A percentile compares a stretch with the other conserved stretches of the same genome.
Evolutionary conservation across 2,113 vertebrate species (phyloP).

Genomic region (Phycodurus eques): DNA sequence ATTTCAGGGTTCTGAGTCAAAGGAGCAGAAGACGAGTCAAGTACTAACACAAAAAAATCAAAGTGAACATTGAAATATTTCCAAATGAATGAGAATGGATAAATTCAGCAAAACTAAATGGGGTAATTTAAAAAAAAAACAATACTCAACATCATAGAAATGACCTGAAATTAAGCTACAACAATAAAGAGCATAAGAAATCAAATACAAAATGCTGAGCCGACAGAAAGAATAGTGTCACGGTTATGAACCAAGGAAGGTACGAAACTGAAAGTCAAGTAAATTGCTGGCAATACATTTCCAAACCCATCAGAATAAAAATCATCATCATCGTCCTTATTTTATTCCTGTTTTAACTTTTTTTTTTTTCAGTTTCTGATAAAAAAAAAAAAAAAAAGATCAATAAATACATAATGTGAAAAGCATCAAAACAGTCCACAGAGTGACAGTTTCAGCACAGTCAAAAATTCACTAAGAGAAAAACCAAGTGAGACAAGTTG

Average conservation of each 20-base stretch:
- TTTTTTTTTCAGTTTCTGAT: constrained; percentile 62
- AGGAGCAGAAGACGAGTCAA: constrained; percentile 78
- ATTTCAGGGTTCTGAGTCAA: constrained; percentile 82
- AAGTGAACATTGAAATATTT: constrained; percentile 74
- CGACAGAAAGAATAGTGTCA: constrained; percentile 74
- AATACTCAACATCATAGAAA: constrained; percentile 63
- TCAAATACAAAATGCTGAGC: constrained; percentile 40
- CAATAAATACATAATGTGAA: constrained; percentile 61
- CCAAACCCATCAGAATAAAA: constrained; percentile 55
- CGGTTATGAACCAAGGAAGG: constrained; percentile 58
- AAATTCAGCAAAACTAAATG: constrained; percentile 59
- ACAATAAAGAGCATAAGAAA: constrained; percentile 65
- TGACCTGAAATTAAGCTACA: constrained; percentile 58
- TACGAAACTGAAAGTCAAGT: constrained; percentile 65
- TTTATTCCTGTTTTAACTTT: constrained; percentile 50
- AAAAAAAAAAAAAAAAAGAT: constrained; percentile 72
- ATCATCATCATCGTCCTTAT: constrained; percentile 77
- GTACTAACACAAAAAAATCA: constrained; percentile 81
- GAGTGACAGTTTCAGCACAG: constrained; percentile 76
- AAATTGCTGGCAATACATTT: constrained; percentile 81
- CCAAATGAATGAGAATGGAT: constrained; percentile 76
- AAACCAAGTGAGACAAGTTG: constrained; percentile 82
- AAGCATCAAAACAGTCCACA: constrained; percentile 53
- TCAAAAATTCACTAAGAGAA: constrained; percentile 88
- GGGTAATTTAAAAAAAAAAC: constrained; percentile 71